Base-by-base conservation (phyloP, 2,797 vertebrate genomes). In the Periparus ater region DNA sequence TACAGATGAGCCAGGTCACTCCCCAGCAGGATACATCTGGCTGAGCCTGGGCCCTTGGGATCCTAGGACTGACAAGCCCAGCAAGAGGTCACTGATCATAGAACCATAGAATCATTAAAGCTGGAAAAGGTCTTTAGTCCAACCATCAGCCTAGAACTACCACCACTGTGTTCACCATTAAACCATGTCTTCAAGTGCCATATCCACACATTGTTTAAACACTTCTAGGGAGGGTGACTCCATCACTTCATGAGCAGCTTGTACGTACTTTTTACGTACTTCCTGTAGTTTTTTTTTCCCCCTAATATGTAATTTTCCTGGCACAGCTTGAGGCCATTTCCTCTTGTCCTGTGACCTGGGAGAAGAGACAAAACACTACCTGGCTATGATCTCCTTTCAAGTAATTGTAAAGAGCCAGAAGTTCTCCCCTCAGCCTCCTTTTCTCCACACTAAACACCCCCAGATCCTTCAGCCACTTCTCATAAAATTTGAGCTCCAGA, bases 1-100 rank as follows among this genome's bases (percentile, higher is more conserved):
- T 34, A 63, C 0, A 0, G 25, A 16, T 30, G 58, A 85, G 26
- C 20, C 62, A 45, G 58, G 15, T 29, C 42, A 45, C 10, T 45
- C 62, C 30, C 36, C 4, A 10, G 67, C 51, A 85, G 44, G 38
- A 53, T 17, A 4, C 25, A 4, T 1, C 10, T 76, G 71, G 25
- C n/a, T 45, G 34, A 21, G 6, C 7, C 5, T 55, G 38, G 51
- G 17, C 22, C 18, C 51, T 48, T 38, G 66, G 34, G 21, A 74
- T 65, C 34, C 66, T 44, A 55, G 54, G 29, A 58, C 54, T 68
- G 54, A 53, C 20, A 53, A 74, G 25, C 77, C 84, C 83, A 42
- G 48, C 66, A 54, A 85, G 81, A 40, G 27, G 22, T 78, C 44
- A 26, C 36, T 54, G 62, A 15, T 60, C 45, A 40, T 0, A 51